Evolutionary conservation across 1,140 invertebrate species (phyloP), one percentile per base, ranked within the genome.

Genomic region (Zaprionus lachaisei): DNA sequence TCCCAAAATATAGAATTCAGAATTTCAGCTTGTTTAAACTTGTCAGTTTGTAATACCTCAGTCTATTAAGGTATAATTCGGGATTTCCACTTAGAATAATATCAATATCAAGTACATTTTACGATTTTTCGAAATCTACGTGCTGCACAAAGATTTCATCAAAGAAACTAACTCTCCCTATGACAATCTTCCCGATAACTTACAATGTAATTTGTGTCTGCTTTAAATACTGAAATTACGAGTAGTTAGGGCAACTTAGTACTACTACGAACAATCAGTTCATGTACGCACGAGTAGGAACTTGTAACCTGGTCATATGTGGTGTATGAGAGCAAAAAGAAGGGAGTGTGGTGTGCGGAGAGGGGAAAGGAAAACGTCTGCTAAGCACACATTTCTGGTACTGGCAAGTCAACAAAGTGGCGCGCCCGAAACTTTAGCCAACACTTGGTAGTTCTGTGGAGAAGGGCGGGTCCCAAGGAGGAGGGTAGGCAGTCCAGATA

Each of bases 401-500:
- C 77, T 47, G 83, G 80, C 80, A 83, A 87, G 83, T 86, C 83
- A 87, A 86, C 83, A 86, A 86, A 87, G 83, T 86, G 77, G 80
- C 62, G 79, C 68, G 49, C 75, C 76, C 78, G 77, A 87, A 86
- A 87, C 80, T 86, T 86, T 86, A 77, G 79, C 72, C 81, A 87
- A 86, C 83, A 86, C 83, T 86, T 77, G 81, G 76, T 62, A 71
- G 83, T 49, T 68, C 54, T 66, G 37, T 38, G 37, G 34, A 0
- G 11, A 14, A 14, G 34, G 34, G 34, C 4, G 34, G 11, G 34
- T 12, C 34, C 11, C 0, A 38, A 14, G 37, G 14, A 15, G 37
- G 4, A 4, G 37, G 14, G 2, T 4, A 15, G 37, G 37, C 37
- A 38, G 37, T 38, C 37, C 41, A 17, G 41, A 47, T 68, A 83